A percentile compares a stretch with the other conserved stretches of the same genome.
Conservation (phyloP, 2,113 vertebrate genomes). For the Scartelaos histophorus region DNA sequence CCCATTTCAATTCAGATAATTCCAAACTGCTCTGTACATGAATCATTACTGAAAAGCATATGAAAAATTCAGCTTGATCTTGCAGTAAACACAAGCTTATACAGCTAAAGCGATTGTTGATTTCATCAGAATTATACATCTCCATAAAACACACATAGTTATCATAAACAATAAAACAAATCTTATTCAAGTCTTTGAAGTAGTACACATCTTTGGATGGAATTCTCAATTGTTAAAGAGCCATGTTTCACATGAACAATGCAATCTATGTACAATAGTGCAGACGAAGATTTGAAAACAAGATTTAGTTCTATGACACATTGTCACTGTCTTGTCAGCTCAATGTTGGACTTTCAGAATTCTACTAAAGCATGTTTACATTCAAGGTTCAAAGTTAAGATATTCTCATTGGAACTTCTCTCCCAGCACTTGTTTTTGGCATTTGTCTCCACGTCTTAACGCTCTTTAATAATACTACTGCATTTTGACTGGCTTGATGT, state of each 20-base stretch:
- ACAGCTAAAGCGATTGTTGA: slow-evolving; percentile 64
- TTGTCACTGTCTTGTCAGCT: slow-evolving; percentile 19
- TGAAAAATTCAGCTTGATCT: slow-evolving; percentile 62
- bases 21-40: slow-evolving; percentile 64
- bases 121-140: slow-evolving; percentile 68
- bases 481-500: slow-evolving; percentile 18
- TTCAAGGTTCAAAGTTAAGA: slow-evolving; percentile 12
- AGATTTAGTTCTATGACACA: slow-evolving; percentile 48
- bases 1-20: slow-evolving; percentile 72
- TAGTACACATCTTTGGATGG: slow-evolving; percentile 90
- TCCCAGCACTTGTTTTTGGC: neutral
- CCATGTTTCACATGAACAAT: slow-evolving; percentile 49
- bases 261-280: slow-evolving; percentile 75
- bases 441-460: neutral
- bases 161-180: slow-evolving; percentile 72
- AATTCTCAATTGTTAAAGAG: slow-evolving; percentile 65
- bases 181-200: slow-evolving; percentile 85
- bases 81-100: slow-evolving; percentile 66
- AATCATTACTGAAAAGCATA: slow-evolving; percentile 64
- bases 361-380: slow-evolving; percentile 20
- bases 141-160: slow-evolving; percentile 48
- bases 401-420: neutral
- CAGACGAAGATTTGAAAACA: slow-evolving; percentile 66
- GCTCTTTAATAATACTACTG: slow-evolving; percentile 8
- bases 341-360: neutral